Conservation (phyloP, 2,888 invertebrate species). For the Platycnemis pennipes region DNA sequence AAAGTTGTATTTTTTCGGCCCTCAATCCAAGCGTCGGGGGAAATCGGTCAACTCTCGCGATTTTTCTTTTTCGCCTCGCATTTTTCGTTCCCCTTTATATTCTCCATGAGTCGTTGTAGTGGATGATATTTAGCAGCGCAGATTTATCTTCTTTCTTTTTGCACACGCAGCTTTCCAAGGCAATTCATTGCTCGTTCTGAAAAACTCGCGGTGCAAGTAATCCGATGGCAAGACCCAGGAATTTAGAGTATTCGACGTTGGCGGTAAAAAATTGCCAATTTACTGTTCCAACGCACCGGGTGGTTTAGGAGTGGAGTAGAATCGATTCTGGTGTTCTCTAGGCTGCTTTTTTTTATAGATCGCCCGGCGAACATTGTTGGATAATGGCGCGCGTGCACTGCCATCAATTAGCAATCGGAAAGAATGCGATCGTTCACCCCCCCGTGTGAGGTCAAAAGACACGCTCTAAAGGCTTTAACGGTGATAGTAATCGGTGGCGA, state of each 20-base stretch:
- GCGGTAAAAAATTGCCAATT: not conserved
- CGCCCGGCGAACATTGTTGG: not conserved
- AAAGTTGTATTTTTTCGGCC: not conserved
- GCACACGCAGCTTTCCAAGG: not conserved
- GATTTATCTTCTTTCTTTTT: too few species aligned
- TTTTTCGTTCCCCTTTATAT: not conserved
- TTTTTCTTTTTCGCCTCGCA: not conserved
- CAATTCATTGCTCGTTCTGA: not conserved
- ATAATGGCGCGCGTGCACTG: not conserved
- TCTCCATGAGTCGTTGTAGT: too few species aligned
- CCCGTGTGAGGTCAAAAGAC: conserved; percentile 44
- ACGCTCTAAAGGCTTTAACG: conserved; percentile 33
- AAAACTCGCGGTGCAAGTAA: not conserved
- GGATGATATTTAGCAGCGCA: too few species aligned
- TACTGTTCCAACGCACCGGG: not conserved
- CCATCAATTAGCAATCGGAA: conserved; percentile 24
- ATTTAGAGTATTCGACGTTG: not conserved
- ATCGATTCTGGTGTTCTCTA: conserved; percentile 21
- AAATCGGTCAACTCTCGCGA: not conserved
- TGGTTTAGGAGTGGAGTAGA: not conserved
- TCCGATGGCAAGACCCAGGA: not conserved
- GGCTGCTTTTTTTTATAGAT: not conserved
- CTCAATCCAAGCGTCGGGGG: not conserved
- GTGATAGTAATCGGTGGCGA: conserved; percentile 34
- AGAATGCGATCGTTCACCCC: conserved; percentile 42